Conservation (phyloP, 2,113 vertebrate genomes). For the Pipa parva region DNA sequence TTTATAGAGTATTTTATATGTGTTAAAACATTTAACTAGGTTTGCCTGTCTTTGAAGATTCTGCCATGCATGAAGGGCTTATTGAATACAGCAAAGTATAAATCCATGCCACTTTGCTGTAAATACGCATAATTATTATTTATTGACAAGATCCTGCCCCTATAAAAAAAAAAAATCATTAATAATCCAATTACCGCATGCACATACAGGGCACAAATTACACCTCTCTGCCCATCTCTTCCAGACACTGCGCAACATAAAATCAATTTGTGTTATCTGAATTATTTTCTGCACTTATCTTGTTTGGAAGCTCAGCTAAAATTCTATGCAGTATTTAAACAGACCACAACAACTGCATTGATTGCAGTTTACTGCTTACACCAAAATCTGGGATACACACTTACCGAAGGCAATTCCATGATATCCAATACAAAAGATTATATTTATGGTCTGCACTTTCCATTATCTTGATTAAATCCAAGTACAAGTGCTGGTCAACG, state of each 20-base stretch:
- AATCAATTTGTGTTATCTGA: neutral
- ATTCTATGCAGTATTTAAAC: neutral
- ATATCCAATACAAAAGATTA: too few relatives aligned
- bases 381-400: too few relatives aligned
- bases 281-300: neutral
- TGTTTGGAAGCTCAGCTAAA: neutral
- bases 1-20: too few relatives aligned
- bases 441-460: too few relatives aligned
- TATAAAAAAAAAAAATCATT: constrained; percentile 1
- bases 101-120: neutral
- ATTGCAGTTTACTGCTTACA: too few relatives aligned
- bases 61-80: neutral
- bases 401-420: too few relatives aligned
- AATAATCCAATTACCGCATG: neutral
- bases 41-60: neutral
- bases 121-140: neutral
- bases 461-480: too few relatives aligned
- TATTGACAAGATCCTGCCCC: neutral
- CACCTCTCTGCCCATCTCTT: neutral
- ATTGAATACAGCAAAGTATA: neutral
- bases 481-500: too few relatives aligned
- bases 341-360: too few relatives aligned
- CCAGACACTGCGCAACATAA: neutral
- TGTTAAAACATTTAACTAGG: too few relatives aligned
- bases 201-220: neutral